Evolutionary conservation across 1,140 invertebrate genomes (phyloP).

Genomic region (Lasioglossum baleicum): DNA sequence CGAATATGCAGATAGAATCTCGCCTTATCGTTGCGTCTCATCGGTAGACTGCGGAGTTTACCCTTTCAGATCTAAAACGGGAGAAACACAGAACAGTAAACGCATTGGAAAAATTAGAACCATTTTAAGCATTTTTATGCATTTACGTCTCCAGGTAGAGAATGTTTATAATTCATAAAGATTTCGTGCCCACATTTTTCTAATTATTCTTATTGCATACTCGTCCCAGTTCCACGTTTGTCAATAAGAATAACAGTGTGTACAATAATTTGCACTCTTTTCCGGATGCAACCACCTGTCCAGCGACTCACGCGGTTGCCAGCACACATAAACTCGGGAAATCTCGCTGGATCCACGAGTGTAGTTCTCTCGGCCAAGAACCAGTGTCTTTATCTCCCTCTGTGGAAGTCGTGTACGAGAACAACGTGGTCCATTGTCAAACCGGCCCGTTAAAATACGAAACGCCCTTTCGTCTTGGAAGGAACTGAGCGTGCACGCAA

Average conservation of each 20-base stretch:
- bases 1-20: background rate
- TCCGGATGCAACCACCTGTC: background rate
- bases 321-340: conserved; percentile 11
- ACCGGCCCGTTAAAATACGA: conserved; percentile 74
- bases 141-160: no score
- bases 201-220: no score
- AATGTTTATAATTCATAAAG: no score
- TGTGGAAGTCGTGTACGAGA: conserved; percentile 53
- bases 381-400: conserved; percentile 59
- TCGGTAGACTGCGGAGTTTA: no score
- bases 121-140: no score
- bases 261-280: background rate
- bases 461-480: conserved; percentile 54
- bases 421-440: conserved; percentile 65
- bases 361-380: conserved; percentile 14
- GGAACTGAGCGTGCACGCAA: conserved; percentile 27
- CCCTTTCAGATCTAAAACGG: no score
- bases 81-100: no score
- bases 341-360: conserved; percentile 36
- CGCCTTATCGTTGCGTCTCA: background rate
- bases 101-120: no score
- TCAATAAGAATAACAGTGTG: no score
- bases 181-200: no score
- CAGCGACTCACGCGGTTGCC: background rate
- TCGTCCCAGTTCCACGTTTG: no score